Evolutionary conservation across 2,888 invertebrate species (phyloP).

Genomic region (Perithous albicinctus): DNA sequence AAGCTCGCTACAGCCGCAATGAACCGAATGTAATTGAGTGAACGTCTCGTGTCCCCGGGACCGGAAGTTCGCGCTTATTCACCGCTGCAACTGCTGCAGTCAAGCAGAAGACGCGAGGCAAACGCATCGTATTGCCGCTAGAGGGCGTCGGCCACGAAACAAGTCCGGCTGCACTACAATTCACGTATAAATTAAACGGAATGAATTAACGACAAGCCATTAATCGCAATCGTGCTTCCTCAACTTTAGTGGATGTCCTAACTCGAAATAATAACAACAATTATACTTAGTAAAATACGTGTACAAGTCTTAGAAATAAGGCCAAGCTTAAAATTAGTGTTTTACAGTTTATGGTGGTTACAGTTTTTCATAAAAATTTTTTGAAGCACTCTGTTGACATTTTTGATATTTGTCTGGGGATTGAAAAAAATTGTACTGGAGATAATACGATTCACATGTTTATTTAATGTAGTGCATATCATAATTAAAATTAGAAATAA

Average conservation of each 20-base stretch:
- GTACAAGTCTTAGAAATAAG: constrained; percentile 2
- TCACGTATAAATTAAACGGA: constrained; percentile 82
- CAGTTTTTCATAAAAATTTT: too few relatives aligned
- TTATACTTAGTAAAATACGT: constrained; percentile 69
- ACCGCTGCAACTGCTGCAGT: constrained; percentile 67
- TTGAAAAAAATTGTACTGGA: too few relatives aligned
- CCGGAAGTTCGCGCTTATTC: constrained; percentile 84
- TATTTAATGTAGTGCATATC: too few relatives aligned
- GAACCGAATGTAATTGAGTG: constrained; percentile 51
- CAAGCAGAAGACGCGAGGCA: constrained; percentile 29
- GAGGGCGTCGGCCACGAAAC: constrained; percentile 77
- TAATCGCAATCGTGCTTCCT: constrained; percentile 77
- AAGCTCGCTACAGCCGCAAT: constrained; percentile 9
- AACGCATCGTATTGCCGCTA: constrained; percentile 62
- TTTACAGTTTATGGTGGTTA: too few relatives aligned
- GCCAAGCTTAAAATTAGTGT: too few relatives aligned
- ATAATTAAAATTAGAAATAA: too few relatives aligned
- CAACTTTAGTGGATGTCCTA: constrained; percentile 35
- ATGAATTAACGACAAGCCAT: constrained; percentile 81
- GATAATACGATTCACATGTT: too few relatives aligned
- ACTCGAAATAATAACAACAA: constrained; percentile 72
- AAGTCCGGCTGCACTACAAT: constrained; percentile 73
- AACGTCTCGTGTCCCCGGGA: constrained; percentile 66
- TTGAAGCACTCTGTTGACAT: too few relatives aligned
- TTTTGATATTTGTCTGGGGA: too few relatives aligned